Base-by-base conservation (phyloP, 2,888 invertebrate species). In the Cordilura impudica region DNA sequence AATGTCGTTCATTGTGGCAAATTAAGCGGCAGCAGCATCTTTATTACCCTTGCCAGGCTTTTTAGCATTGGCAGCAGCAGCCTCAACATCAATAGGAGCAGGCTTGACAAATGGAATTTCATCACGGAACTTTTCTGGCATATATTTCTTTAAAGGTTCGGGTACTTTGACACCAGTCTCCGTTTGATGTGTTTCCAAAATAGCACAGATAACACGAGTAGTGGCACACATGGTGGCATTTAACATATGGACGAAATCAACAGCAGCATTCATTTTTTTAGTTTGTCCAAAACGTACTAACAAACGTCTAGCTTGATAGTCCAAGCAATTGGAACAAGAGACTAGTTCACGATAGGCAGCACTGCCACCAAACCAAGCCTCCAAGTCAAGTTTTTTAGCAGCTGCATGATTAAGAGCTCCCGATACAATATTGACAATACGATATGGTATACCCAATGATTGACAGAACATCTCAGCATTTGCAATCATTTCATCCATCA, bases 191-290 rank as follows among this genome's bases (percentile, higher is more conserved):
- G 94, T 94, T 89, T 97, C 97, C 21, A 97, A 91, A 81, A 97
- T 91, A 5, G 96, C 97, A 88, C 97, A 97, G 86, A 99, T 98
- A 23, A 97, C 97, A 76, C 99, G 92, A 0, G 99, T 99, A 2
- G 97, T 95, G 0, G 99, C 99, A 90, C 99, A 99, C 97, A 99
- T 98, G 1, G 99, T 99, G 0, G 98, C 99, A 90, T 99, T 99
- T 86, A 99, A 90, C 99, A 99, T 99, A 86, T 94, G 94, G 10
- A 99, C 99, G 88, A 96, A 99, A 86, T 98, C 97, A 0, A 96
- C 96, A 82, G 93, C 91, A 0, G 95, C 93, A 86, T 96, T 96
- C 96, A 96, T 96, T 89, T 96, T 96, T 89, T 99, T 99, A 0
- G 99, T 99, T 90, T 98, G 98, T 0, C 99, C 99, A 87, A 95